These are phyloP conservation scores for Myotis davidii DNA, from an alignment of 2,113 vertebrate species.

Conservation along the genomic window DNA sequence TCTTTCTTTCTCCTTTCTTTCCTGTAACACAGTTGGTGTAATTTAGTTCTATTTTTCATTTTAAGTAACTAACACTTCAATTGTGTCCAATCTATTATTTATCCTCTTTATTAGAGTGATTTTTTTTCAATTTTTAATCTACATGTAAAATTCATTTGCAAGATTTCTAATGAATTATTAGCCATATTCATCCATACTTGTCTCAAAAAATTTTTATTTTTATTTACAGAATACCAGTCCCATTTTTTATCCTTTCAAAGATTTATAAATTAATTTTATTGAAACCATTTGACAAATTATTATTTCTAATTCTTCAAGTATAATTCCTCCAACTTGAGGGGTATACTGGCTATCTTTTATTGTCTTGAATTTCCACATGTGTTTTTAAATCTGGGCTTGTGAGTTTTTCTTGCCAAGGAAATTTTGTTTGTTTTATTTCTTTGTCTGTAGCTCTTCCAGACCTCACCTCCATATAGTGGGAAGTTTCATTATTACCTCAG, in stretches of 20 bases:
- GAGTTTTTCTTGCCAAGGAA: not conserved
- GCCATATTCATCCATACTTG: not conserved
- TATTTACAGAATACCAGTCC: not conserved
- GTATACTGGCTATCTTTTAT: not conserved
- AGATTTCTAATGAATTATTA: not conserved
- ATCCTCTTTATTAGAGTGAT: not conserved
- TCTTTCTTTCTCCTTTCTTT: not conserved
- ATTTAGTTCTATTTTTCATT: not conserved
- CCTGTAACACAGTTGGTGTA: not conserved
- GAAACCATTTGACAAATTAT: not conserved
- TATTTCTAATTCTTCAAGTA: not conserved
- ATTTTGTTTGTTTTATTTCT: slow-evolving; percentile 11
- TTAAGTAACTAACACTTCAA: slow-evolving; percentile 13
- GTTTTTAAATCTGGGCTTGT: not conserved
- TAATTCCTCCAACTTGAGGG: not conserved
- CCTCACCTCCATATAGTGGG: not conserved
- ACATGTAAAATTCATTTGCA: slow-evolving; percentile 10
- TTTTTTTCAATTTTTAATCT: not conserved
- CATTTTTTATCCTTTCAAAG: not conserved
- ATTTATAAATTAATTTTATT: slow-evolving; percentile 9
- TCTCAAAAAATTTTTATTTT: not conserved
- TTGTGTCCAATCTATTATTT: not conserved
- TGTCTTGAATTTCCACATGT: not conserved
- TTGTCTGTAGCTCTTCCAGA: not conserved
- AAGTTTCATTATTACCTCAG: not conserved